Evolutionary conservation across 2,888 invertebrate genomes (phyloP), one percentile per base, ranked within the genome.

Genomic region (Troilus luridus): DNA sequence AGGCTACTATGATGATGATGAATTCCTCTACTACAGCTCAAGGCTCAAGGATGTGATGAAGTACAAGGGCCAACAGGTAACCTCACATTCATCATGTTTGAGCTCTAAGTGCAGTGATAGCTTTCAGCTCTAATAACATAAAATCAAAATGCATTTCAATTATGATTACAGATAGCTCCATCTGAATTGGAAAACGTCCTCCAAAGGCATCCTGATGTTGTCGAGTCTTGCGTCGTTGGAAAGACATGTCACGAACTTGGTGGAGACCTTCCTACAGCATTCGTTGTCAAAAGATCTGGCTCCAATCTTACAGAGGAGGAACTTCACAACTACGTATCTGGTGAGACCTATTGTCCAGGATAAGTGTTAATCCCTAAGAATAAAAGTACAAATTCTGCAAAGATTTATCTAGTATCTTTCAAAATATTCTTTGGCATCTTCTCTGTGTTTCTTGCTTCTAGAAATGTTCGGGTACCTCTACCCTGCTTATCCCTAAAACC

Each of bases 101-200:
- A n/a, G n/a, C n/a, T 41, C 41, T 41, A 41, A 41, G 41, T 41
- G 41, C 41, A 41, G 41, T 41, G 41, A 41, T 5, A 41, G 41
- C 41, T 41, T 41, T 1, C 41, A 41, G 41, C 41, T 41, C 41
- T 41, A 41, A 41, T 41, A 41, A 41, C 41, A 41, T 41, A 41
- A 64, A 64, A n/a, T 11, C 10, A 10, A n/a, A n/a, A 9, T n/a
- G 8, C n/a, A 19, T 27, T 24, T 27, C 6, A 27, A 85, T 56
- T 85, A 9, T 60, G 7, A 21, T 88, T 21, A 7, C 96, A 97
- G 95, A 97, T 97, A 67, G 96, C 98, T 0, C 98, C 98, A 5
- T 98, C 98, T 0, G 98, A 98, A 94, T 94, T 98, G 77, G 98
- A 98, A 94, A 96, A 96, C n/a, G 93, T 98, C 88, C 94, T 98